phyloP scores from a whole-genome alignment of 2,797 vertebrate genomes.

The Gymnoscopelus microlampas region DNA sequence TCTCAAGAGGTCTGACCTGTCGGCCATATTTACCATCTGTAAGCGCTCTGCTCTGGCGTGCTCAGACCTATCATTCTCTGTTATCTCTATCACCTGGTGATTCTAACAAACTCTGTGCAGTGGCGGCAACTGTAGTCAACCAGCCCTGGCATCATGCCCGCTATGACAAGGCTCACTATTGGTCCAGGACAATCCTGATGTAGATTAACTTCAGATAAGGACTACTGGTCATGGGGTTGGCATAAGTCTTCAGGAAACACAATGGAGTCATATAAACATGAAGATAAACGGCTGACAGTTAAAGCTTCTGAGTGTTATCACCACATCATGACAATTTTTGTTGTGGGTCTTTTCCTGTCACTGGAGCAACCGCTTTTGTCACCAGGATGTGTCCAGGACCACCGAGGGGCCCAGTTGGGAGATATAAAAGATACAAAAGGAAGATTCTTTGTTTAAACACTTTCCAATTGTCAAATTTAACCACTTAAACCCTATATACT shows the following conservation, averaged over 20 bases:
- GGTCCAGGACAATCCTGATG: background rate
- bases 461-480: too few relatives aligned
- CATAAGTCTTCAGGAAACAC: conserved; percentile 8
- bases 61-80: conserved; percentile 26
- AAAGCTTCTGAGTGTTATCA: background rate
- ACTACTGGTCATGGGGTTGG: background rate
- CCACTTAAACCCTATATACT: too few relatives aligned
- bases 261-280: conserved; percentile 18
- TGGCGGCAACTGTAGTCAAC: conserved; percentile 45
- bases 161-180: background rate
- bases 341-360: too few relatives aligned
- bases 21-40: conserved; percentile 47
- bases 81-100: conserved; percentile 50
- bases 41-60: conserved; percentile 1
- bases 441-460: too few relatives aligned
- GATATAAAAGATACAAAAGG: too few relatives aligned
- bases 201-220: background rate
- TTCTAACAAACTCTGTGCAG: conserved; percentile 47
- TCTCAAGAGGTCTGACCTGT: conserved; percentile 55
- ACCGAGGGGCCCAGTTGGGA: background rate
- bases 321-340: conserved; percentile 1
- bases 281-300: conserved; percentile 24
- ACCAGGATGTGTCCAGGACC: background rate
- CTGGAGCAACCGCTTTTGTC: conserved; percentile 1
- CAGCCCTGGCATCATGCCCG: conserved; percentile 24